Percentiles rank a stretch among this genome's conserved stretches.
These are phyloP conservation scores for Actias luna DNA, from an alignment of 2,888 invertebrate species.

Conservation along the genomic window DNA sequence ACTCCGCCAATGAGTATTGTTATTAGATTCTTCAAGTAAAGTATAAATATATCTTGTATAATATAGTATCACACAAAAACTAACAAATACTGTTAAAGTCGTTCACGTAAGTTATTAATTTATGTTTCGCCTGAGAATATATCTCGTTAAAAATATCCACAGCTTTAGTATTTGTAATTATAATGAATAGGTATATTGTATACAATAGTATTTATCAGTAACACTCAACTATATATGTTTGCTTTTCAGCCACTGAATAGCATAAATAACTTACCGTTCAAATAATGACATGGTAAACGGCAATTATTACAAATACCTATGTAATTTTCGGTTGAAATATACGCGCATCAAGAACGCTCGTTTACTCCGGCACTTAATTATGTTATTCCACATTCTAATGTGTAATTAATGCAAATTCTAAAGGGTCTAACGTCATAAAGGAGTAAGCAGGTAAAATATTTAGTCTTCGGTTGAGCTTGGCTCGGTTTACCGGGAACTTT, in stretches of 20 bases:
- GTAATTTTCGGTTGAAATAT: conserved; percentile 3
- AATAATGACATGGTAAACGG: conserved; percentile 19
- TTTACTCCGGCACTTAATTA: conserved; percentile 52
- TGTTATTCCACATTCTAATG: conserved; percentile 62
- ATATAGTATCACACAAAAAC: too few species aligned
- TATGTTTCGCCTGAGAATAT: too few species aligned
- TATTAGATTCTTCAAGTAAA: too few species aligned
- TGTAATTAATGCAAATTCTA: conserved; percentile 69
- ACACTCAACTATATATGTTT: not conserved
- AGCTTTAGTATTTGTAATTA: not conserved
- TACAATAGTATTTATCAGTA: not conserved
- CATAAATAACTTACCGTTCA: not conserved
- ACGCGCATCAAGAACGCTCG: conserved; percentile 12
- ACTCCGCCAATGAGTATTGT: too few species aligned
- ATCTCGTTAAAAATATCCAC: not conserved
- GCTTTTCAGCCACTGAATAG: conserved; percentile 5
- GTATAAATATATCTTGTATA: too few species aligned
- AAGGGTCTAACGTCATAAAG: conserved; percentile 57
- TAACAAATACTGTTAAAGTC: too few species aligned
- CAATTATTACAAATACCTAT: conserved; percentile 12
- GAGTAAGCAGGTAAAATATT: conserved; percentile 61
- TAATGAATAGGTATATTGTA: not conserved
- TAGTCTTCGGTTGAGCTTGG: conserved; percentile 30
- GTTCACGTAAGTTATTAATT: too few species aligned
- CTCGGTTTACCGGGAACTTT: conserved; percentile 10